Percentiles rank a stretch among this genome's conserved stretches.
phyloP scores from a whole-genome alignment of 2,797 vertebrate genomes.

The Myotis daubentonii region DNA sequence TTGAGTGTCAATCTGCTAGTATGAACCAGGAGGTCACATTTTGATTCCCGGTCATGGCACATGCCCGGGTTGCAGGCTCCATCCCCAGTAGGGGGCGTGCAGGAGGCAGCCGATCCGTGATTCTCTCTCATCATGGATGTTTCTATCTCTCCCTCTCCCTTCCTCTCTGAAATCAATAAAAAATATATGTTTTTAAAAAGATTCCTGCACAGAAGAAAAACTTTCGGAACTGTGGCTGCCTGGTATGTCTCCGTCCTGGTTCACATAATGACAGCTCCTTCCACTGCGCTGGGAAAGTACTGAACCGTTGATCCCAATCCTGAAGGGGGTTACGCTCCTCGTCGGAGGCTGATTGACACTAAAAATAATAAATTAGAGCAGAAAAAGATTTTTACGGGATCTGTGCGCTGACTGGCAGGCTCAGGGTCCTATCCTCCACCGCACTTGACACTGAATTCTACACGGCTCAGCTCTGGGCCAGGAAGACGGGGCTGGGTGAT shows the following conservation, averaged over 20 bases:
- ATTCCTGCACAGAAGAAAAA: constrained; percentile 78
- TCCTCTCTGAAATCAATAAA: no score
- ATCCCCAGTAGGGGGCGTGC: no score
- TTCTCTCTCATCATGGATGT: no score
- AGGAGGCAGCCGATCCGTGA: no score
- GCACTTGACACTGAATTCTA: constrained; percentile 87
- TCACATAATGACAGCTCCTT: constrained; percentile 91
- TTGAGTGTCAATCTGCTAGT: no score
- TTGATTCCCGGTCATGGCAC: no score
- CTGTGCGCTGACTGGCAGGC: constrained; percentile 86
- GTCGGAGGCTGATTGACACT: constrained; percentile 88
- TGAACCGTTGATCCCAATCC: constrained; percentile 88
- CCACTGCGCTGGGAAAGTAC: constrained; percentile 89
- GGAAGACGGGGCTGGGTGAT: constrained; percentile 81
- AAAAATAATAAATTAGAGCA: constrained; percentile 92
- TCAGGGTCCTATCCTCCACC: constrained; percentile 89
- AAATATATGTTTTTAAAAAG: neutral
- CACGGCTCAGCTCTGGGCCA: constrained; percentile 84
- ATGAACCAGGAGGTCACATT: no score
- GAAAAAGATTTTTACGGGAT: constrained; percentile 89
- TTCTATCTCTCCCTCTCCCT: no score
- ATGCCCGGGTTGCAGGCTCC: no score
- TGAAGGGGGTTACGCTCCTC: constrained; percentile 88
- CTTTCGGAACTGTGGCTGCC: constrained; percentile 84
- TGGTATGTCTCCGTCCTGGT: constrained; percentile 86